A percentile compares a stretch with the other conserved stretches of the same genome.
Evolutionary conservation across 2,113 vertebrate genomes (phyloP).

Genomic region (Myrmophylax atrothorax): DNA sequence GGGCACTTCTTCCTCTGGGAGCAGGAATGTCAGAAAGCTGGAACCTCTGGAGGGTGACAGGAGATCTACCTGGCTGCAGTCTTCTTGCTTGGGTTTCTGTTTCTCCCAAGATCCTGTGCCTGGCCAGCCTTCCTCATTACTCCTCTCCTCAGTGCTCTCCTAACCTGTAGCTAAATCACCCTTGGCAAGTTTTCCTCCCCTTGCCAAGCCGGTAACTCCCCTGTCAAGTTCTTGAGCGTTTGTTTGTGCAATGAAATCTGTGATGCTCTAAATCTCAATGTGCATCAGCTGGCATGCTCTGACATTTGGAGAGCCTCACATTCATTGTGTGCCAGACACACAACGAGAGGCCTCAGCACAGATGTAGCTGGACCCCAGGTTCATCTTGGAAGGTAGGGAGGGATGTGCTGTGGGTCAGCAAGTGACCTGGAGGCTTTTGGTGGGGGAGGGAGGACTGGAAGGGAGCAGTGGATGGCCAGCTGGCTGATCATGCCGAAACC

Average conservation of each 20-base stretch:
- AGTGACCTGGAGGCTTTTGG: conserved; percentile 54
- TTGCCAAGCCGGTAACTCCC: conserved; percentile 31
- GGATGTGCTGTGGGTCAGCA: conserved; percentile 35
- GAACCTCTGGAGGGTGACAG: not conserved
- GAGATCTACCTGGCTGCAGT: not conserved
- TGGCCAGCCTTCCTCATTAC: not conserved
- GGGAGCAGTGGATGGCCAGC: conserved; percentile 34
- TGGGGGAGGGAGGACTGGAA: conserved; percentile 29
- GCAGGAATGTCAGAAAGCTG: not conserved
- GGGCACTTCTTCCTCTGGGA: not conserved
- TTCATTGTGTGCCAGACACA: conserved; percentile 53
- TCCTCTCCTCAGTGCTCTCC: not conserved
- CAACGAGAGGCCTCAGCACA: conserved; percentile 60
- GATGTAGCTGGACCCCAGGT: conserved; percentile 66
- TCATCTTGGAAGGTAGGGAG: conserved; percentile 52
- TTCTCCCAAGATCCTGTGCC: not conserved
- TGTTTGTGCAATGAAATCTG: conserved; percentile 64
- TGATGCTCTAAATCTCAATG: conserved; percentile 67
- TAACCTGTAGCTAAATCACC: conserved; percentile 57
- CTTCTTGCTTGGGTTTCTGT: not conserved
- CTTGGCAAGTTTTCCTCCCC: conserved; percentile 29
- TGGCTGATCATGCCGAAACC: not conserved
- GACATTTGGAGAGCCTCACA: conserved; percentile 57
- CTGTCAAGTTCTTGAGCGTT: conserved; percentile 56
- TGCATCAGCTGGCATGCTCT: conserved; percentile 69